Base-by-base conservation (phyloP, 2,113 vertebrate genomes). In the Nettapus auritus region DNA sequence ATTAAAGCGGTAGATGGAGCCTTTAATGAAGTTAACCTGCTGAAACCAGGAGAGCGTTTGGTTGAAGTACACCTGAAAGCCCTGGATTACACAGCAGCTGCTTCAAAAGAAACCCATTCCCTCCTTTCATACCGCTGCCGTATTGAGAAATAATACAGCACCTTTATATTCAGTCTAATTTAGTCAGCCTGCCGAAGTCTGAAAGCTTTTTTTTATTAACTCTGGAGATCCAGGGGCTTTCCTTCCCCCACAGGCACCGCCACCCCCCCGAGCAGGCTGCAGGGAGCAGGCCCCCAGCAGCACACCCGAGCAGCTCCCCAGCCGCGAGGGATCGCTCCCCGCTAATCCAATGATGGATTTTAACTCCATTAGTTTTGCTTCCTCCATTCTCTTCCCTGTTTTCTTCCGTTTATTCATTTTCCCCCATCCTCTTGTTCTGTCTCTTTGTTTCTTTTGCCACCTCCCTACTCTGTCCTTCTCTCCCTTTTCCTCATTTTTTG, bases 21-120 rank as follows among this genome's bases (percentile, higher is more conserved):
- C 88, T 97, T 97, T 98, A 98, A 98, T 97, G 97, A 98, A 98
- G 96, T 98, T 97, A 98, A 98, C 98, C 97, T 98, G 96, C 97
- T 92, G 95, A 96, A 98, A 97, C 94, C 91, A 75, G 86, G 90
- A 97, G 91, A 96, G 73, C 59, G 11, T 85, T 97, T 96, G 97
- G 97, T 93, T 91, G 74, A 94, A 97, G 96, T 93, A 95, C 79
- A 97, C 98, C 97, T 98, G 97, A 98, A 98, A 98, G 97, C 94
- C 86, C 88, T 95, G 93, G 97, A 97, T 97, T 96, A 97, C 89
- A 93, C 89, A 95, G 96, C 95, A 88, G 66, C 94, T 52, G 94
- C 97, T 98, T 98, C 97, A 97, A 98, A 97, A 97, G 97, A 96
- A 97, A 95, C 78, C 88, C 74, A 53, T 93, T 93, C 94, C 96